Evolutionary conservation across 2,113 vertebrate species (phyloP).

Genomic region (Illadopsis cleaveri): DNA sequence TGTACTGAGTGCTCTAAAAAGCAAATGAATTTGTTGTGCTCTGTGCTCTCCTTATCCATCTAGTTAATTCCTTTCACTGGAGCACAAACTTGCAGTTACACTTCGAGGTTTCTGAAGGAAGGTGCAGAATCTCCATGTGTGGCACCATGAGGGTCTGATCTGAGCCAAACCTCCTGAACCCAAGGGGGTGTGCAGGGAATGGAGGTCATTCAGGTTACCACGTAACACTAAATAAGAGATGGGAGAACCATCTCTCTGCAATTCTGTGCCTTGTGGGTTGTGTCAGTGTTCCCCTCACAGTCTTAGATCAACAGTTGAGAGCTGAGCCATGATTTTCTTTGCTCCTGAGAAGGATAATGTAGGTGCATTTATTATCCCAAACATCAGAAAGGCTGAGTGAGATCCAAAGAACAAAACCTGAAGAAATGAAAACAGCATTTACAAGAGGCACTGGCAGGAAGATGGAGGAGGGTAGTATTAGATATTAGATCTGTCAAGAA

Average conservation of each 20-base stretch:
- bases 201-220: not conserved
- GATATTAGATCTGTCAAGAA: not conserved
- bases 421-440: not conserved
- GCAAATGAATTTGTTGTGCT: not conserved
- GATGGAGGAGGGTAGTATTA: not conserved
- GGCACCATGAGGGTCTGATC: not conserved
- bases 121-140: accelerated
- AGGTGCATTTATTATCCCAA: not conserved
- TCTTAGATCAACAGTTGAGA: not conserved
- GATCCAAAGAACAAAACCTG: not conserved
- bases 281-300: not conserved
- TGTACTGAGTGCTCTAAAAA: not conserved
- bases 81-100: not conserved
- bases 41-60: not conserved
- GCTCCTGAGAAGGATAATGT: not conserved
- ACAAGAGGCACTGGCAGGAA: not conserved
- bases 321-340: not conserved
- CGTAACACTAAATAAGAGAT: accelerated
- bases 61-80: not conserved
- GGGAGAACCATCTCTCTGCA: not conserved
- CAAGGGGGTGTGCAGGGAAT: not conserved
- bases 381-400: not conserved
- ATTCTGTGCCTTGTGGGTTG: accelerated
- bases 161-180: not conserved
- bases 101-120: not conserved